phyloP scores from a whole-genome alignment of 2,888 invertebrate species.

The Cephus rjabovi region DNA sequence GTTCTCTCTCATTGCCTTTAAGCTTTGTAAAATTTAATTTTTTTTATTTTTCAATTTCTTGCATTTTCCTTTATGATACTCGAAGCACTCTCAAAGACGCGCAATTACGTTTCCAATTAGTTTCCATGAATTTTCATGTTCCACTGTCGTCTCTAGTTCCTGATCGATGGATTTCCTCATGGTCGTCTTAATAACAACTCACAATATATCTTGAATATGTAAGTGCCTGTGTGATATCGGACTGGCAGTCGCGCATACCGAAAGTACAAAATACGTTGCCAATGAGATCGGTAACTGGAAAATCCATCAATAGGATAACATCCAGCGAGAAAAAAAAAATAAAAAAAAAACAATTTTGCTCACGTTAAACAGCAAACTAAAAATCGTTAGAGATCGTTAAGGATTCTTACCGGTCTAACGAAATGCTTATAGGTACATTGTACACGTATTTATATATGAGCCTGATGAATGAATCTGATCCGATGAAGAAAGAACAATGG shows the following conservation, averaged over 20 bases:
- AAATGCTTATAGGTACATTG: background rate
- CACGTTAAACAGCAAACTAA: background rate
- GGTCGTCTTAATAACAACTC: background rate
- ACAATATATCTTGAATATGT: background rate
- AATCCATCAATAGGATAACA: background rate
- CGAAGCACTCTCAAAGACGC: background rate
- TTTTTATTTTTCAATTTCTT: constrained; percentile 11
- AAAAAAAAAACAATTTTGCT: background rate
- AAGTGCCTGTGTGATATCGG: background rate
- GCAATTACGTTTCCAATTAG: background rate
- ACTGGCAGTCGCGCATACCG: background rate
- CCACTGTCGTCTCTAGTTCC: background rate
- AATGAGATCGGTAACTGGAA: background rate
- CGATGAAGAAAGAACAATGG: background rate
- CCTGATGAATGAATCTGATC: background rate
- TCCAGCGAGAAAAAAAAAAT: background rate
- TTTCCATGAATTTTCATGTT: background rate
- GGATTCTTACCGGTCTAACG: background rate
- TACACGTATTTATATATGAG: background rate
- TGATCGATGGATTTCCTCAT: background rate
- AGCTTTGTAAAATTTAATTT: background rate
- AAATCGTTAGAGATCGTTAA: background rate
- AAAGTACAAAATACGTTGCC: background rate
- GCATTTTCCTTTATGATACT: constrained; percentile 15
- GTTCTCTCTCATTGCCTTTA: constrained; percentile 8